phyloP scores from a whole-genome alignment of 2,888 invertebrate species.

The Coleophora deauratella region DNA sequence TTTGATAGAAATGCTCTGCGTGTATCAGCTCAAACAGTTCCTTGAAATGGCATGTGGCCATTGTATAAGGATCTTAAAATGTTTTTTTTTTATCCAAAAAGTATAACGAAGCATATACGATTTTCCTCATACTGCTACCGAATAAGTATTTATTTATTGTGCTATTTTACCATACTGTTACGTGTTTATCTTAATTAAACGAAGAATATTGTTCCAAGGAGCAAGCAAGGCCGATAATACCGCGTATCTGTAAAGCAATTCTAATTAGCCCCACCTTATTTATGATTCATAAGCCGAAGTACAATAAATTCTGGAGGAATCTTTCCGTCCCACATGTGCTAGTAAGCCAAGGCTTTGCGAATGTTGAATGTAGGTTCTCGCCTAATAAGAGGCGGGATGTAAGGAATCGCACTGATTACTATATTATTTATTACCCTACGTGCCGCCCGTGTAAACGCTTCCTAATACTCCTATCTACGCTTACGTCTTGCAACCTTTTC shows the following conservation, averaged over 20 bases:
- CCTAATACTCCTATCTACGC: constrained; percentile 61
- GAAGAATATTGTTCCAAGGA: too few species aligned
- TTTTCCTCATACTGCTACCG: too few species aligned
- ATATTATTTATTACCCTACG: constrained; percentile 73
- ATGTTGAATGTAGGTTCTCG: constrained; percentile 71
- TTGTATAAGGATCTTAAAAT: too few species aligned
- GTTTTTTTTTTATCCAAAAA: too few species aligned
- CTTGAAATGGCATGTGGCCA: too few species aligned
- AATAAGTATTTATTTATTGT: too few species aligned
- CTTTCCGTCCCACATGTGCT: constrained; percentile 71
- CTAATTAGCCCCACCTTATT: constrained; percentile 70
- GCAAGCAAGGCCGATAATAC: too few species aligned
- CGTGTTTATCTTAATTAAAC: too few species aligned
- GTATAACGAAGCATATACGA: too few species aligned
- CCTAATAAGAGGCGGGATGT: constrained; percentile 71
- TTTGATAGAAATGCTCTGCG: too few species aligned
- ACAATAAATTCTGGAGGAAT: constrained; percentile 69
- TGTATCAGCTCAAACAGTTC: too few species aligned
- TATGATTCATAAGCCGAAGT: constrained; percentile 72
- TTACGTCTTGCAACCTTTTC: constrained; percentile 50
- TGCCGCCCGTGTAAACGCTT: constrained; percentile 71
- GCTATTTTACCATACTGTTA: too few species aligned
- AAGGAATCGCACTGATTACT: constrained; percentile 74
- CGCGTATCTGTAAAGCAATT: constrained; percentile 38
- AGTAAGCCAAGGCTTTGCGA: constrained; percentile 66